Conservation (phyloP, 2,888 invertebrate species). For the Trachelus troglodyta region DNA sequence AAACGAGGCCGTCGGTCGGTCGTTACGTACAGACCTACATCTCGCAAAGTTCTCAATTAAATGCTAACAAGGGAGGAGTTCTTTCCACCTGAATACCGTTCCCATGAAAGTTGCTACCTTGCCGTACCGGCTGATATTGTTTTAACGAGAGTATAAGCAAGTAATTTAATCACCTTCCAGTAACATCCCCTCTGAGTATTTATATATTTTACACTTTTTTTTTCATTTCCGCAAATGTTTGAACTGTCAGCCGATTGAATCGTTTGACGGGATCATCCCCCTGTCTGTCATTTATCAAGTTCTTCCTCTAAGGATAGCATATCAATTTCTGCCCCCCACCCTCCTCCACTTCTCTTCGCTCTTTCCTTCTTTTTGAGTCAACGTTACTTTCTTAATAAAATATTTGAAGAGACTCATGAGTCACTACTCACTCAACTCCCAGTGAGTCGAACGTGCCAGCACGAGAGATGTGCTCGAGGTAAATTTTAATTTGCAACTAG, state of each 20-base stretch:
- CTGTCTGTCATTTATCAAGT: no score
- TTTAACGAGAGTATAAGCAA: constrained; percentile 55
- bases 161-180: constrained; percentile 46
- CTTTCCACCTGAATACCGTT: constrained; percentile 55
- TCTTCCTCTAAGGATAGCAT: no score
- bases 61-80: constrained; percentile 60
- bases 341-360: neutral
- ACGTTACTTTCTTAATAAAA: no score
- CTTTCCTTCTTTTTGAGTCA: constrained; percentile 1
- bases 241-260: no score
- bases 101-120: constrained; percentile 42
- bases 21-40: constrained; percentile 42
- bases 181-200: no score
- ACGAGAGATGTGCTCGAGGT: constrained; percentile 34
- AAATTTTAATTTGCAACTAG: constrained; percentile 58
- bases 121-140: constrained; percentile 43
- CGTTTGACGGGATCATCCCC: no score
- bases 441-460: no score
- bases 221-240: no score
- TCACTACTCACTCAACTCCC: neutral
- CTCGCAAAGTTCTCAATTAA: constrained; percentile 57
- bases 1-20: constrained; percentile 54
- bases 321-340: neutral
- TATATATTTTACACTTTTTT: no score
- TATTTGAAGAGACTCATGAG: neutral